These are phyloP conservation scores for Chondrosia reniformis DNA, from an alignment of 37 sponge, comb jelly and placozoan genomes.

Conservation along the genomic window DNA sequence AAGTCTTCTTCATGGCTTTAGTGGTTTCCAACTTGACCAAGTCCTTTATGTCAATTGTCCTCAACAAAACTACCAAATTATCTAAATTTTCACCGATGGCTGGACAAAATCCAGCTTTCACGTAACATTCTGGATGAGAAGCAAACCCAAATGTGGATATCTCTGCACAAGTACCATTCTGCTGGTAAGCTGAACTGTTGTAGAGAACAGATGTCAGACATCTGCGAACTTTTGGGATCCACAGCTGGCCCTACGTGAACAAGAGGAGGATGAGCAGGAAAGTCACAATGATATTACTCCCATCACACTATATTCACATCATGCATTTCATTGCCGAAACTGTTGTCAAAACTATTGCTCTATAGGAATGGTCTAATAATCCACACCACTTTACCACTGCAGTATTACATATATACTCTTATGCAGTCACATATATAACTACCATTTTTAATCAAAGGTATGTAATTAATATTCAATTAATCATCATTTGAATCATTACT, in stretches of 20 bases:
- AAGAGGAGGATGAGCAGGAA: not conserved
- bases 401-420: no score
- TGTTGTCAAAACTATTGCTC: no score
- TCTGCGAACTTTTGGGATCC: not conserved
- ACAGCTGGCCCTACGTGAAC: not conserved
- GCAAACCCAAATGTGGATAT: slow-evolving; percentile 5
- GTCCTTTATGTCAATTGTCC: not conserved
- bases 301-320: no score
- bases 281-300: no score
- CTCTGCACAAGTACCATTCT: not conserved
- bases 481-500: no score
- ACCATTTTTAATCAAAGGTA: no score
- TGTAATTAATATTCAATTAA: no score
- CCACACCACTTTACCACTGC: no score
- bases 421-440: no score
- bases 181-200: not conserved
- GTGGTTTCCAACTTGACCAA: not conserved
- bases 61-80: not conserved
- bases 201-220: not conserved
- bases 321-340: no score
- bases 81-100: not conserved
- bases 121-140: slow-evolving; percentile 6
- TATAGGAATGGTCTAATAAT: no score
- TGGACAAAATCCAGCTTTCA: slow-evolving; percentile 2
- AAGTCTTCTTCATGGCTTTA: not conserved